Evolutionary conservation across 2,113 vertebrate species (phyloP).

Genomic region (Melanostigma gelatinosum): DNA sequence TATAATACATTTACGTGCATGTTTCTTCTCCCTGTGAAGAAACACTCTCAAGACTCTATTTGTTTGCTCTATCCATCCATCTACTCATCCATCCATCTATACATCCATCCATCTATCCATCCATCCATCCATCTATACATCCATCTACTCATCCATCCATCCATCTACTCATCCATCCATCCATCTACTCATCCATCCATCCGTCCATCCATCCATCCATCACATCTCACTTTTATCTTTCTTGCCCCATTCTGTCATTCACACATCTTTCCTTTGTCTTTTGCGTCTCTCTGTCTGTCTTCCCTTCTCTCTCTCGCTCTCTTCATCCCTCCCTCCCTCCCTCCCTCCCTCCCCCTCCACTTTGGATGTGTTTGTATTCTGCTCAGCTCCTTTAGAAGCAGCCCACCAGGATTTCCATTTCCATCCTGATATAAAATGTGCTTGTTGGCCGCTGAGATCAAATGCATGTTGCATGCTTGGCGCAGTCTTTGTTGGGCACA

Average conservation of each 20-base stretch:
- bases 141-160: not conserved
- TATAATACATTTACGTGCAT: conserved; percentile 49
- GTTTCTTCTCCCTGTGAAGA: conserved; percentile 3
- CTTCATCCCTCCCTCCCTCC: accelerated
- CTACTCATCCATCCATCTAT: not conserved
- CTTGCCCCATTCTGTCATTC: too few species aligned
- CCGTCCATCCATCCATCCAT: not conserved
- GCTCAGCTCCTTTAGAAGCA: conserved; percentile 55
- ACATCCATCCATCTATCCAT: not conserved
- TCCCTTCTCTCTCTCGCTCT: too few species aligned
- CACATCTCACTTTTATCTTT: too few species aligned
- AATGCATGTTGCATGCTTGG: conserved; percentile 48
- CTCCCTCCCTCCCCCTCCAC: not conserved
- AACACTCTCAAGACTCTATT: not conserved
- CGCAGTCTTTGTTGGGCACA: conserved; percentile 34
- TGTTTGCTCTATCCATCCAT: not conserved
- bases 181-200: not conserved
- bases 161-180: not conserved
- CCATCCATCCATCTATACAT: not conserved
- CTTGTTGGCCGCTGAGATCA: conserved; percentile 56
- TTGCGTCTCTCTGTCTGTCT: not conserved
- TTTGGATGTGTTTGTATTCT: conserved; percentile 43
- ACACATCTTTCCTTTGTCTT: not conserved
- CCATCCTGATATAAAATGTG: conserved; percentile 69
- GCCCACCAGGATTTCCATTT: conserved; percentile 70